Conservation (phyloP, 2,113 vertebrate genomes). For the Salvelinus sp. region DNA sequence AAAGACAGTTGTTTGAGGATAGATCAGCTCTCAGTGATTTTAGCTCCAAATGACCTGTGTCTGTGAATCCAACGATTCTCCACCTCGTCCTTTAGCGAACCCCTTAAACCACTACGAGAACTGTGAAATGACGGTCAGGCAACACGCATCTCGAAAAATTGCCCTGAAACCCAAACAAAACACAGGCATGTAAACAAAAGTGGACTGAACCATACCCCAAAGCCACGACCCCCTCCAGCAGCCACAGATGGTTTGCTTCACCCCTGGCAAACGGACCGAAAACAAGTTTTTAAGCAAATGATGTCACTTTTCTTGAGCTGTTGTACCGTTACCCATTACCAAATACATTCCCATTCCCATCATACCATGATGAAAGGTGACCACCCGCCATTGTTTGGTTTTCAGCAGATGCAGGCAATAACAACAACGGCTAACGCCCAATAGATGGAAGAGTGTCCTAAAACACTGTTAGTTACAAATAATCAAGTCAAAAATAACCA, state of each 20-base stretch:
- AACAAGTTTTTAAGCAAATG: conserved; percentile 62
- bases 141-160: conserved; percentile 28
- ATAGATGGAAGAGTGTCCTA: conserved; percentile 51
- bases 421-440: conserved; percentile 57
- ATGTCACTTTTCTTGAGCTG: conserved; percentile 56
- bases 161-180: conserved; percentile 36
- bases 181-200: conserved; percentile 39
- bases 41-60: conserved; percentile 17
- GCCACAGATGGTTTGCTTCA: conserved; percentile 66
- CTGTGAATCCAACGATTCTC: conserved; percentile 26
- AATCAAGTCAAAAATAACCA: conserved; percentile 63
- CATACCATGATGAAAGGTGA: conserved; percentile 74
- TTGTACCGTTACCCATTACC: conserved; percentile 64
- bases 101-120: conserved; percentile 32
- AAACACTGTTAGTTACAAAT: conserved; percentile 53
- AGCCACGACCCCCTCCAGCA: background rate
- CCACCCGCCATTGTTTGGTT: conserved; percentile 75
- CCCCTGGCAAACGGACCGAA: conserved; percentile 50
- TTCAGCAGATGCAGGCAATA: conserved; percentile 72
- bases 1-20: conserved; percentile 43
- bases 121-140: conserved; percentile 25
- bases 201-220: conserved; percentile 14
- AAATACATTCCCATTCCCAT: conserved; percentile 58
- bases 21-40: conserved; percentile 27
- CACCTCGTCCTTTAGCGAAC: conserved; percentile 26